phyloP scores from a whole-genome alignment of 2,797 vertebrate species.

The Dermochelys coriacea region DNA sequence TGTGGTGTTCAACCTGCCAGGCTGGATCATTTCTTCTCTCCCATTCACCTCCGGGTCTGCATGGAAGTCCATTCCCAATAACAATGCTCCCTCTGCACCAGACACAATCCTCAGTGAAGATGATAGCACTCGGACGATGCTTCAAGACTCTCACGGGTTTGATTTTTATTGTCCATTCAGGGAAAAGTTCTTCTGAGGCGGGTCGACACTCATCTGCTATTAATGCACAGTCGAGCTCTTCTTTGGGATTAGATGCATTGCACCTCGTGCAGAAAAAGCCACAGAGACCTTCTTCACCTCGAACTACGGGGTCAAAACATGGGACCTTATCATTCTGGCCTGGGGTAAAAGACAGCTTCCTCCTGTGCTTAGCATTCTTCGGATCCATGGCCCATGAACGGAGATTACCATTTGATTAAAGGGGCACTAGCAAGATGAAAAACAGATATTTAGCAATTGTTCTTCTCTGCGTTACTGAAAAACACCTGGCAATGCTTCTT shows the following conservation, averaged over 20 bases:
- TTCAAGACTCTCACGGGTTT: not conserved
- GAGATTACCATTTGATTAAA: rapidly evolving
- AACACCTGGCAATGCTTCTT: not conserved
- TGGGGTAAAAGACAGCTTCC: rapidly evolving
- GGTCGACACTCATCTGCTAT: rapidly evolving
- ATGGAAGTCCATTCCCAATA: not conserved
- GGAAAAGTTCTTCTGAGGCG: not conserved
- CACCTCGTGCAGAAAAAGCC: not conserved
- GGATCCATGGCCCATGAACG: rapidly evolving
- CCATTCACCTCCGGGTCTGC: rapidly evolving
- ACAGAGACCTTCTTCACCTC: not conserved
- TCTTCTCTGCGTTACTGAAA: not conserved
- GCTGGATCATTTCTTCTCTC: rapidly evolving
- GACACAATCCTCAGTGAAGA: not conserved
- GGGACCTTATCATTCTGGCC: not conserved
- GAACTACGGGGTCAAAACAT: rapidly evolving
- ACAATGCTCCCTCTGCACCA: not conserved
- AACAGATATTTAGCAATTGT: not conserved
- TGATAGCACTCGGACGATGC: rapidly evolving
- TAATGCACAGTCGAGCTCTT: not conserved
- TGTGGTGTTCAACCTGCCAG: rapidly evolving
- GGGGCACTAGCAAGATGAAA: not conserved
- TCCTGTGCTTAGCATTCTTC: rapidly evolving
- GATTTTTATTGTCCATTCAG: not conserved
- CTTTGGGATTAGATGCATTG: rapidly evolving